Evolutionary conservation across 2,113 vertebrate species (phyloP).

Genomic region (Thamnophis sirtalis): DNA sequence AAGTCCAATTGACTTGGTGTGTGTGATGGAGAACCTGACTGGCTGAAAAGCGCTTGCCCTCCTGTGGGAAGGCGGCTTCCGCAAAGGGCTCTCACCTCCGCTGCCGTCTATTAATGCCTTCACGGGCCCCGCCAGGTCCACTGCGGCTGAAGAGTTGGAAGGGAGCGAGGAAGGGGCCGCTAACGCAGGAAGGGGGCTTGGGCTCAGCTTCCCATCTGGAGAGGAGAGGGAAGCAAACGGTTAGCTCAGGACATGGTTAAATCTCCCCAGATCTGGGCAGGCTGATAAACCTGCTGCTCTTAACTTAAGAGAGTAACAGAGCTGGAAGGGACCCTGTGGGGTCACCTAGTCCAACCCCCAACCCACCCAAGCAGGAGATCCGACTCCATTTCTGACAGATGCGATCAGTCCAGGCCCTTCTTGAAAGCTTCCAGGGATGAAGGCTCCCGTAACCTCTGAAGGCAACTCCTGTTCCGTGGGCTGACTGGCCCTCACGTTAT

Average conservation of each 20-base stretch:
- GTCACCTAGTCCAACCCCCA: too few species aligned
- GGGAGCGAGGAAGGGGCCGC: slow-evolving; percentile 71
- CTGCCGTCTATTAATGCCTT: slow-evolving; percentile 78
- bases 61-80: background rate
- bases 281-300: background rate
- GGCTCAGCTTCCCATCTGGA: slow-evolving; percentile 81
- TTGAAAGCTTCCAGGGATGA: too few species aligned
- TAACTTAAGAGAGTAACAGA: too few species aligned
- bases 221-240: background rate
- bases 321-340: too few species aligned
- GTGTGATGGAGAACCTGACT: too few species aligned
- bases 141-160: slow-evolving; percentile 73
- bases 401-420: too few species aligned
- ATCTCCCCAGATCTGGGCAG: background rate
- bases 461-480: too few species aligned
- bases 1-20: too few species aligned
- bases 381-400: too few species aligned
- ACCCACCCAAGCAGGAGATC: too few species aligned
- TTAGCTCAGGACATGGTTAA: rapidly evolving
- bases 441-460: too few species aligned
- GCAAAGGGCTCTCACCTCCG: slow-evolving; percentile 71
- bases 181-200: slow-evolving; percentile 75
- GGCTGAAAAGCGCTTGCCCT: background rate
- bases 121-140: slow-evolving; percentile 80
- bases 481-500: too few species aligned